These are phyloP conservation scores for Takifugu rubripes DNA, from an alignment of 2,797 vertebrate genomes.

Conservation along the genomic window DNA sequence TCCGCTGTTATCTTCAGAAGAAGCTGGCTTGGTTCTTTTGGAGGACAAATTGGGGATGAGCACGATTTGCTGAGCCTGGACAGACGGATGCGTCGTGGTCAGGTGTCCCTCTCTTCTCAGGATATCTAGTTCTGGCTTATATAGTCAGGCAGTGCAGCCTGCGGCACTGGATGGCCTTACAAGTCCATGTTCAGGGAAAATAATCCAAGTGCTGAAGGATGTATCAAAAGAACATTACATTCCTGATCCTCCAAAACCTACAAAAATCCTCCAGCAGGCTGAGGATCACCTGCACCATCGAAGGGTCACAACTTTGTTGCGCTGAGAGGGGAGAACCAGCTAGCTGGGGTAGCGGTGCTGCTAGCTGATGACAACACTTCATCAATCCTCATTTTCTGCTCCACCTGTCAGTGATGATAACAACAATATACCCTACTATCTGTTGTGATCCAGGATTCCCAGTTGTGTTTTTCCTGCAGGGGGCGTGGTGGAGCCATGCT, in stretches of 20 bases:
- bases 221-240: constrained; percentile 28
- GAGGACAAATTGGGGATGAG: not conserved
- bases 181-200: constrained; percentile 43
- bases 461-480: too few species aligned
- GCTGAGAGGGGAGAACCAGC: not conserved
- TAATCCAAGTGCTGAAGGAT: not conserved
- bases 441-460: too few species aligned
- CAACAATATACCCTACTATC: too few species aligned
- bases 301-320: not conserved
- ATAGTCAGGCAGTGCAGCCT: constrained; percentile 27
- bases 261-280: constrained; percentile 8
- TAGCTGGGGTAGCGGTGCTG: too few species aligned
- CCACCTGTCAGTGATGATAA: too few species aligned
- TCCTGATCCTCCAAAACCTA: constrained; percentile 31
- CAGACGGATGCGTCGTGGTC: constrained; percentile 18
- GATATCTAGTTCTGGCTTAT: constrained; percentile 19
- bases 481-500: too few species aligned
- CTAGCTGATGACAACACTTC: too few species aligned
- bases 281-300: constrained; percentile 9
- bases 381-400: too few species aligned
- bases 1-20: too few species aligned
- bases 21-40: too few species aligned
- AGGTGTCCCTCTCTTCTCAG: constrained; percentile 12
- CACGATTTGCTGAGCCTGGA: not conserved
- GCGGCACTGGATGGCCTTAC: constrained; percentile 44